Evolutionary conservation across 2,888 invertebrate genomes (phyloP), one percentile per base, ranked within the genome.

Genomic region (Tetropium fuscum): DNA sequence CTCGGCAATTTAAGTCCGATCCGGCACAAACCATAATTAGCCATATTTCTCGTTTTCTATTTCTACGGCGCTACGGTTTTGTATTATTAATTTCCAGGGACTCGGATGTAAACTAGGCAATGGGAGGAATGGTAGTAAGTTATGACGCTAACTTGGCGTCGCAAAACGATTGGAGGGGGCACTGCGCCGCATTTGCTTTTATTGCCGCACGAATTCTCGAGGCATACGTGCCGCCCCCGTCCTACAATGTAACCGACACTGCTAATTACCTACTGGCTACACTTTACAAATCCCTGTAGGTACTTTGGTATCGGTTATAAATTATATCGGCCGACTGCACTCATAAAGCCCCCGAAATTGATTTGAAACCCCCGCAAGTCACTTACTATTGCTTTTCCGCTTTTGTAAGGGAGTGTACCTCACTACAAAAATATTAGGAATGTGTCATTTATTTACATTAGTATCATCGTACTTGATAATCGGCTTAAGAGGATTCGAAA

Each of bases 1-100:
- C 43, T 57, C 10, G 10, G 49, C 49, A 34, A 57, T 57, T 56
- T 49, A 49, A 57, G 44, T 49, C 34, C 22, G 49, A 49, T 57
- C 49, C 43, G 13, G 43, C 49, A 57, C 22, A 48, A 43, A 43
- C 43, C 43, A 36, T 57, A 49, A 57, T 57, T 57, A 57, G 40
- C 51, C 5, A 13, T 40, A 40, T 51, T 57, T 49, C 55, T 54
- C 34, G 49, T 36, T 57, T 57, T 49, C 43, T 49, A 49, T 56
- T 47, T 40, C 40, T 34, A 20, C 32, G 20, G 8, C 10, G 20
- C 7, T 34, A 20, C 20, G 34, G 4, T 20, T 10, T 11, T 11
- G 19, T 25, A 19, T 47, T 34, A 48, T 48, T 48, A 34, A 48
- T 48, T 45, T 18, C 10, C 45, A 18, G 41, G 41, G 41, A 20